Evolutionary conservation across 1,140 invertebrate genomes (phyloP), one percentile per base, ranked within the genome.

Genomic region (Camponotus floridanus): DNA sequence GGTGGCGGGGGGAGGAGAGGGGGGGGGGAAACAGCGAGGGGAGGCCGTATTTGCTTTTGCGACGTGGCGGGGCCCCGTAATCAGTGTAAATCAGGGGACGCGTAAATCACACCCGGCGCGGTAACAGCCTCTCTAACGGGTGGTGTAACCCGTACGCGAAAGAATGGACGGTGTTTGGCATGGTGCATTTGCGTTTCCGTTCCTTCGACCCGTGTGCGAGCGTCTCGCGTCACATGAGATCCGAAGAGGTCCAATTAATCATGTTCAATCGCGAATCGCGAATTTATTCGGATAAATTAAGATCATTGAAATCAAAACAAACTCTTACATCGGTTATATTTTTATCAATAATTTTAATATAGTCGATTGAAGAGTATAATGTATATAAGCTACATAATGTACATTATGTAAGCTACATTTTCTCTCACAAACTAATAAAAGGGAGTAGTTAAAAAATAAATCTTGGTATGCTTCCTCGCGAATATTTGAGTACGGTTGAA

Each of bases 51-150:
- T 94, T 94, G 92, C 93, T 94, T 70, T 94, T 92, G 93, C 92
- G 91, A 94, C 92, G 92, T 92, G 89, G 88, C 92, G 91, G 91
- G 92, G 88, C 92, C 93, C 76, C 92, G 94, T 95, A 95, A 95
- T 95, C 94, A 95, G 94, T 94, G 94, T 95, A 95, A 95, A 95
- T 95, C 94, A 95, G 94, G 92, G 93, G 92, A 94, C 93, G 91
- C 94, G 94, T 95, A 95, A 95, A 95, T 95, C 94, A 94, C 93
- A 93, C 92, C 88, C 93, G 86, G 88, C 91, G 91, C 91, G 91
- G 91, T 92, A 93, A 94, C 91, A 90, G 88, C 65, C 90, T 90
- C 91, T 92, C 91, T 92, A 93, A 93, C 92, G 92, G 93, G 93
- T 92, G 90, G 91, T 88, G 87, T 87, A 80, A 85, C 67, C 48